Conservation (phyloP, 2,797 vertebrate species). For the Rhynchotus rufescens region DNA sequence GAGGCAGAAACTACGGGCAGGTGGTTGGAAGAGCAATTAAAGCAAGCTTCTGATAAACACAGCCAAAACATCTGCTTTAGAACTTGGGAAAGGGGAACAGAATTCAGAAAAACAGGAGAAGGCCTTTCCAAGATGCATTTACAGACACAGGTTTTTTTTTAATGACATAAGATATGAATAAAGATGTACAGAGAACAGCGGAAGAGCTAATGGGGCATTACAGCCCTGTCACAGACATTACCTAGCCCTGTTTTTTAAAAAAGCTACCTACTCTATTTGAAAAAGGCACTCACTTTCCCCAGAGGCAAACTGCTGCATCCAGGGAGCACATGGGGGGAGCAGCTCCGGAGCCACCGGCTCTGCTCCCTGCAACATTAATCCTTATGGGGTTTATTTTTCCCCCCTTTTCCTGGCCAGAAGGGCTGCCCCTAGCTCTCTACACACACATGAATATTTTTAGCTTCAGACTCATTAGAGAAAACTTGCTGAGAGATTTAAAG, state of each 20-base stretch:
- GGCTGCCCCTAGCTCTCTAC: not conserved
- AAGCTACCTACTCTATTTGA: not conserved
- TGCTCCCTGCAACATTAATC: too few relatives aligned
- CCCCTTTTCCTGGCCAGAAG: not conserved
- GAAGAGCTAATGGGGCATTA: not conserved
- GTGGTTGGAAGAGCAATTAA: constrained; percentile 5
- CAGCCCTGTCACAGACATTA: not conserved
- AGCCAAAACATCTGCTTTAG: not conserved
- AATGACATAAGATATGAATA: not conserved
- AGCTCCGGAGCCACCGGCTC: too few relatives aligned
- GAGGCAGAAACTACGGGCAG: constrained; percentile 2
- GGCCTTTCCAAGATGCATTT: not conserved
- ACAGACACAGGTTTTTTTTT: not conserved
- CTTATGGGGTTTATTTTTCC: too few relatives aligned
- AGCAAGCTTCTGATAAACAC: not conserved
- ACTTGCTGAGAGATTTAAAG: not conserved
- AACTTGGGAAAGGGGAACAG: not conserved
- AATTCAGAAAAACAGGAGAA: not conserved
- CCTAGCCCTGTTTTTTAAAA: not conserved
- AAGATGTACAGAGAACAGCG: not conserved
- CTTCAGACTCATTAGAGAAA: not conserved
- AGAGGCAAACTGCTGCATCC: not conserved
- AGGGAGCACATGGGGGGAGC: rapidly evolving
- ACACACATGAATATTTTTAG: not conserved
- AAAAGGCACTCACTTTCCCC: not conserved